Evolutionary conservation across 2,113 vertebrate species (phyloP).

Genomic region (Hippocampus guttulatus): DNA sequence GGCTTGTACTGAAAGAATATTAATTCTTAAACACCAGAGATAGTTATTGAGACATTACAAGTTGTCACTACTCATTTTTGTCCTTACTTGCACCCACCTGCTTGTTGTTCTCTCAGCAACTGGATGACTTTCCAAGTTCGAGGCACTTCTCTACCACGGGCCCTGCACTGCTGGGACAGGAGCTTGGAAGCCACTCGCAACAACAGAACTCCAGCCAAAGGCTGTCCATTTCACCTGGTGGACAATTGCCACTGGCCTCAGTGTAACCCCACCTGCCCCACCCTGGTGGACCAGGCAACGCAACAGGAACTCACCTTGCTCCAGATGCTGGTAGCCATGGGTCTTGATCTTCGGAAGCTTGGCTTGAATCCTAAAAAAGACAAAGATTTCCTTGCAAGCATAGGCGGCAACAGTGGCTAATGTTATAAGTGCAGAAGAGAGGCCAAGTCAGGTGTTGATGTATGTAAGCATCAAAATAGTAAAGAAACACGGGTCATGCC

Average conservation of each 20-base stretch:
- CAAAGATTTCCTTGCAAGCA: constrained; percentile 56
- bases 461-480: constrained; percentile 56
- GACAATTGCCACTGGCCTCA: constrained; percentile 79
- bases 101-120: constrained; percentile 58
- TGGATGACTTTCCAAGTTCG: constrained; percentile 77
- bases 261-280: constrained; percentile 81
- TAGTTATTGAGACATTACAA: constrained; percentile 4
- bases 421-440: constrained; percentile 3
- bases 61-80: background rate
- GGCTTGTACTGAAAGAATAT: constrained; percentile 1
- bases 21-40: constrained; percentile 9
- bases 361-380: constrained; percentile 69
- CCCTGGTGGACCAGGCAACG: constrained; percentile 71
- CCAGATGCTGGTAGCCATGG: constrained; percentile 75
- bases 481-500: constrained; percentile 57
- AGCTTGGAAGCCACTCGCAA: constrained; percentile 73
- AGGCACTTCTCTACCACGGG: constrained; percentile 72
- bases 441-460: constrained; percentile 14
- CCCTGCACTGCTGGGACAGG: constrained; percentile 80
- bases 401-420: constrained; percentile 76
- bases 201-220: constrained; percentile 69
- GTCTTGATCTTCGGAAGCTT: constrained; percentile 73
- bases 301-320: constrained; percentile 76
- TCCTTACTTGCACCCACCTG: background rate
- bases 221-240: constrained; percentile 77